These are phyloP conservation scores for Eupithecia exiguata DNA, from an alignment of 2,888 invertebrate genomes.

Conservation along the genomic window DNA sequence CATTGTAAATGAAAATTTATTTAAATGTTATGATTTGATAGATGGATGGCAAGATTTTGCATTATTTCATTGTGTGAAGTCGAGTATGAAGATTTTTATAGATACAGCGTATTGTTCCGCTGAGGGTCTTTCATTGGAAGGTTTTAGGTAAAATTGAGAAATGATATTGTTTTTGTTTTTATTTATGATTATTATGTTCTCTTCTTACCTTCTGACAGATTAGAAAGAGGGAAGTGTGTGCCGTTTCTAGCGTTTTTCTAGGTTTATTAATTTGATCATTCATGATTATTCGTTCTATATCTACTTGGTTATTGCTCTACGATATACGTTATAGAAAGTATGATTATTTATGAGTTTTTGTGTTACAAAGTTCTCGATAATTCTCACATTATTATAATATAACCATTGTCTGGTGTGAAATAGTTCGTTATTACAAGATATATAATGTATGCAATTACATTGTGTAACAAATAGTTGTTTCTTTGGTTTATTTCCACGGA, in stretches of 20 bases:
- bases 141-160: neutral
- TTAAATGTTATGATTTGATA: conserved; percentile 76
- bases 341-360: conserved; percentile 31
- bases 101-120: conserved; percentile 23
- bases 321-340: conserved; percentile 26
- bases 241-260: too few relatives aligned
- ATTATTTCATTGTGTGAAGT: conserved; percentile 38
- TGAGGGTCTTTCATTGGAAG: neutral
- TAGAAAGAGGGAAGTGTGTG: too few relatives aligned
- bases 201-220: neutral
- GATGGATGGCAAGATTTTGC: conserved; percentile 64
- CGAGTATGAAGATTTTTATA: conserved; percentile 25
- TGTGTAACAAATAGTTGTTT: conserved; percentile 24
- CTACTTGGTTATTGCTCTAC: neutral
- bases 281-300: neutral
- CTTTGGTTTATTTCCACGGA: conserved; percentile 14
- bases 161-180: neutral
- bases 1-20: conserved; percentile 81
- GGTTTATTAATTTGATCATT: neutral
- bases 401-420: conserved; percentile 38
- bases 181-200: neutral
- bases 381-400: conserved; percentile 38
- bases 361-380: conserved; percentile 33
- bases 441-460: conserved; percentile 31
- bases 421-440: conserved; percentile 29